Conservation (phyloP, 2,888 invertebrate species). For the Reticulitermes lucifugus region DNA sequence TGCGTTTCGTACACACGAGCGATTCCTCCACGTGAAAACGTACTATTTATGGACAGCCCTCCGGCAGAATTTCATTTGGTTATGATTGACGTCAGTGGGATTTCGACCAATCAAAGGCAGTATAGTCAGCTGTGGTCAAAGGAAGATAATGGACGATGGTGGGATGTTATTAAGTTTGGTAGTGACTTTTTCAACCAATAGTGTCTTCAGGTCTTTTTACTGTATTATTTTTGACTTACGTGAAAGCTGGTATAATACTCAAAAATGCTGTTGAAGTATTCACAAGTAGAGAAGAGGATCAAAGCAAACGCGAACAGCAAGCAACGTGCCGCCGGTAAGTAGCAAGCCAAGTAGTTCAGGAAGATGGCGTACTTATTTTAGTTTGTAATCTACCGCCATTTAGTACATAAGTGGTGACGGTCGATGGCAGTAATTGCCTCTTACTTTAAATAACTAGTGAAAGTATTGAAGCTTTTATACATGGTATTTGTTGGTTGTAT, state of each 20-base stretch:
- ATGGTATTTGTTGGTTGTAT: no score
- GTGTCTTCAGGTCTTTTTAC: conserved; percentile 11
- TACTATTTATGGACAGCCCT: neutral
- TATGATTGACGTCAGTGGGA: conserved; percentile 17
- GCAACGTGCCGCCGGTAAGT: conserved; percentile 52
- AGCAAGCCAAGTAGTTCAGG: neutral
- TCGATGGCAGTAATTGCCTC: no score
- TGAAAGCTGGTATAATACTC: conserved; percentile 18
- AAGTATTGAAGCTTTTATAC: no score
- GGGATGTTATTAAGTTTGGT: conserved; percentile 26
- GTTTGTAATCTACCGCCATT: no score
- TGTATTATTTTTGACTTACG: conserved; percentile 23
- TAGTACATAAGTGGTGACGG: no score
- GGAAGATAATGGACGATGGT: conserved; percentile 46
- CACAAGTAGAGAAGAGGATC: conserved; percentile 50
- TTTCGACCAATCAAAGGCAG: conserved; percentile 23
- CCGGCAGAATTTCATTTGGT: neutral
- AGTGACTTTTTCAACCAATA: conserved; percentile 10
- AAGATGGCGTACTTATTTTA: conserved; percentile 45
- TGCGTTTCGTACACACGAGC: no score
- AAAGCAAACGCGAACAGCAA: conserved; percentile 45
- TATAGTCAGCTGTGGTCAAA: conserved; percentile 31
- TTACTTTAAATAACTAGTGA: no score
- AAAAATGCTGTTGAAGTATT: conserved; percentile 51
- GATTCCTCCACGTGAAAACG: neutral